Evolutionary conservation across 2,113 vertebrate species (phyloP).

Genomic region (Colius striatus): DNA sequence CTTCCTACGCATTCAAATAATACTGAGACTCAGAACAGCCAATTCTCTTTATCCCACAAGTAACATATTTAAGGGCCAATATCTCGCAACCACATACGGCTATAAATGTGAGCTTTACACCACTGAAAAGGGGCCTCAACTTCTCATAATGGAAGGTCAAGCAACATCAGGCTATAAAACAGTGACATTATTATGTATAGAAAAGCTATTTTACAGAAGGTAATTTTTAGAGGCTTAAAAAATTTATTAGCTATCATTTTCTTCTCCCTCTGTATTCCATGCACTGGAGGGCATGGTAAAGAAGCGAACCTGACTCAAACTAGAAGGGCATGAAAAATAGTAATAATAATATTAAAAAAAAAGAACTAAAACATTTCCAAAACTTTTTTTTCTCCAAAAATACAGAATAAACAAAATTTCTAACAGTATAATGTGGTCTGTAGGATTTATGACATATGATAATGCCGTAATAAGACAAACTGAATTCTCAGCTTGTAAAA

Average conservation of each 20-base stretch:
- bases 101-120: constrained; percentile 20
- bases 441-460: neutral
- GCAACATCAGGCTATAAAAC: constrained; percentile 39
- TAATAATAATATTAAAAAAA: neutral
- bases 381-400: neutral
- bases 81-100: neutral
- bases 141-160: constrained; percentile 47
- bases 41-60: neutral
- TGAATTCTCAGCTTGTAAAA: constrained; percentile 5
- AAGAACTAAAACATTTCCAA: neutral
- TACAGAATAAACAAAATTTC: neutral
- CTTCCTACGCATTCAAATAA: neutral
- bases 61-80: neutral
- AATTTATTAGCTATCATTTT: constrained; percentile 58
- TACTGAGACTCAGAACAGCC: neutral
- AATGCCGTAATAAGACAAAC: neutral
- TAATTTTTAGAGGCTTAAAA: constrained; percentile 55
- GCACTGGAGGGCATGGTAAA: constrained; percentile 14
- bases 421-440: neutral
- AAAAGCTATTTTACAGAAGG: constrained; percentile 61
- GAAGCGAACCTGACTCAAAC: neutral
- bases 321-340: constrained; percentile 18
- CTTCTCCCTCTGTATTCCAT: neutral
- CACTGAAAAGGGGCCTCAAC: neutral
- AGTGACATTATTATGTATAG: constrained; percentile 54